A percentile compares a stretch with the other conserved stretches of the same genome.
Evolutionary conservation across 2,113 vertebrate genomes (phyloP).

Genomic region (Amphiprion percula): DNA sequence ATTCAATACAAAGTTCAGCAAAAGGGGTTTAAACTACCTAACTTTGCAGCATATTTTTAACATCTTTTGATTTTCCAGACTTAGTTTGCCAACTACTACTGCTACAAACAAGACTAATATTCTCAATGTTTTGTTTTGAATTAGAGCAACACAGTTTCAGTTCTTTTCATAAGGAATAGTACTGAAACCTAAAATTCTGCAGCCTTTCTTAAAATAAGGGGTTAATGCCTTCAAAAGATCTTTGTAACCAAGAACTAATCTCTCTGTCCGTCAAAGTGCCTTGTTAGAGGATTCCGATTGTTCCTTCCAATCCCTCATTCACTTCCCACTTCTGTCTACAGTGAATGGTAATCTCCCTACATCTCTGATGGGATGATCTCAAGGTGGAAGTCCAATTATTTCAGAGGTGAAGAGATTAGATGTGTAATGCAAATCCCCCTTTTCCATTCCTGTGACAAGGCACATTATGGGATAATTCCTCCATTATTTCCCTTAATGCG

Average conservation of each 20-base stretch:
- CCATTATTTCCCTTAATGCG: conserved; percentile 37
- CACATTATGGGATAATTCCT: conserved; percentile 54
- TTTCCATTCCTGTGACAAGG: conserved; percentile 48
- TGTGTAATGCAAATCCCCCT: conserved; percentile 58
- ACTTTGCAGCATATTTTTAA: background rate
- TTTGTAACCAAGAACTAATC: conserved; percentile 17
- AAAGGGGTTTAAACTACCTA: background rate
- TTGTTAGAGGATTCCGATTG: conserved; percentile 27
- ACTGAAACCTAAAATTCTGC: background rate
- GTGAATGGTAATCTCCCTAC: conserved; percentile 48
- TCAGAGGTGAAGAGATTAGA: conserved; percentile 59
- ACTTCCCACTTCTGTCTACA: conserved; percentile 31
- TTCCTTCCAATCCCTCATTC: conserved; percentile 31
- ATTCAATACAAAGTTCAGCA: background rate
- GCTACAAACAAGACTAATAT: no score
- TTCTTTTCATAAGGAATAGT: background rate
- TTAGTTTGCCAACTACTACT: no score
- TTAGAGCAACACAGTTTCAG: background rate
- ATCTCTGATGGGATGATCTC: conserved; percentile 63
- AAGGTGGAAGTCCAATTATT: conserved; percentile 68
- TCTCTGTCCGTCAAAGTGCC: conserved; percentile 17
- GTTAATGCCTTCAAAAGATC: conserved; percentile 12
- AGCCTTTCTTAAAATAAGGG: background rate
- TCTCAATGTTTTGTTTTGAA: no score
- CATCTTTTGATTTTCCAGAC: background rate